Base-by-base conservation (phyloP, 2,797 vertebrate genomes). In the Scleropages formosus region DNA sequence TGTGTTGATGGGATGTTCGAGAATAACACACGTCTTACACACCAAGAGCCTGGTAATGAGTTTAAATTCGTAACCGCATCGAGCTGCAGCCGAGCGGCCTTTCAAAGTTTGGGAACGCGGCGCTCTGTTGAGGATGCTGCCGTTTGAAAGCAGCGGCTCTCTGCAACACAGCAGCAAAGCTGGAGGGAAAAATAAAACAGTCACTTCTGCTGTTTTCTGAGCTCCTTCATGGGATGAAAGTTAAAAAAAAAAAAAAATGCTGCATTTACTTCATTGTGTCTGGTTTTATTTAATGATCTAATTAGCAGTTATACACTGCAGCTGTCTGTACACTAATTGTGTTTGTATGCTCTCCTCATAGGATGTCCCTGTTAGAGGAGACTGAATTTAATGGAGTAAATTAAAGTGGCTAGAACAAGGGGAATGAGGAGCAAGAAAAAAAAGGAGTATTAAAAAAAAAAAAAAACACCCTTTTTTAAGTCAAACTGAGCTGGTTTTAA, bases 261-360 rank as follows among this genome's bases (percentile, higher is more conserved):
- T 65, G 56, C 24, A 51, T 64, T 68, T 69, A 70, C 46, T 75
- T 18, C 51, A 75, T 75, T 78, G 77, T 68, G 74, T 74, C 53
- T 73, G 73, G 59, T 77, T 59, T 78, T 78, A 78, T 78, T 71
- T 78, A 78, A 78, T 78, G 73, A 78, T 74, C 39, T 75, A 78
- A 75, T 75, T 75, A 62, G 77, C 73, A 75, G 74, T 75, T 71
- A 65, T 71, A 78, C 66, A 49, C 27, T 65, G 77, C 72, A 78
- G 77, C 77, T 78, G 77, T 70, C 67, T 46, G 73, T 71, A 58
- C 73, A 56, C 66, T 78, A 78, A 78, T 78, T 78, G 73, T 70
- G 51, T 78, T 75, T 78, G 60, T 66, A 63, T 31, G 60, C 73
- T 53, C 64, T 75, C 66, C 64, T 78, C 65, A 39, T 53, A 49